Conservation (phyloP, 2,113 vertebrate species). For the Onychorhynchus coronatus region DNA sequence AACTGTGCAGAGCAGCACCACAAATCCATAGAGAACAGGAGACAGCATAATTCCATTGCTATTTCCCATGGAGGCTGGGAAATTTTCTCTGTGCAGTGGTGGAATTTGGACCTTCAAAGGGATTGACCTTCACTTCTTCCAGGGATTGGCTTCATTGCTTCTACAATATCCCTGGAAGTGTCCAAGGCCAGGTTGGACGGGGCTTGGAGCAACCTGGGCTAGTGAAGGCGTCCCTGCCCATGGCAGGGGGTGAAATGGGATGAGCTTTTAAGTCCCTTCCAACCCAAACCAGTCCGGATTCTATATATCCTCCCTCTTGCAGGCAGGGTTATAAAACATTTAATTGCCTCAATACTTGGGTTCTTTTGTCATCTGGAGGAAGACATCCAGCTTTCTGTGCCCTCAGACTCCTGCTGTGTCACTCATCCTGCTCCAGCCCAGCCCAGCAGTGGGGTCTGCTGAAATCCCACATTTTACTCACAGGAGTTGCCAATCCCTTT, state of each 20-base stretch:
- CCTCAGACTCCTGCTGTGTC: background rate
- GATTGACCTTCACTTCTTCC: background rate
- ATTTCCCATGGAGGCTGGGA: background rate
- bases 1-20: background rate
- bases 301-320: background rate
- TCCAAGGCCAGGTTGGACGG: background rate
- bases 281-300: background rate
- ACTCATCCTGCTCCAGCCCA: accelerated
- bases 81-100: accelerated
- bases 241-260: background rate
- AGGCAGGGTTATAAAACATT: background rate
- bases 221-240: background rate
- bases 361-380: background rate
- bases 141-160: background rate
- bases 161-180: background rate
- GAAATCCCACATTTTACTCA: background rate
- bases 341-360: background rate
- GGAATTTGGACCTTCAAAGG: background rate
- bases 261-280: background rate
- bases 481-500: background rate
- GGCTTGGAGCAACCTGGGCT: background rate
- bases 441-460: background rate
- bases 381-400: accelerated
- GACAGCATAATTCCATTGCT: background rate
- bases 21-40: background rate